A percentile compares a stretch with the other conserved stretches of the same genome.
phyloP scores from a whole-genome alignment of 2,113 vertebrate genomes.

The Morone saxatilis region DNA sequence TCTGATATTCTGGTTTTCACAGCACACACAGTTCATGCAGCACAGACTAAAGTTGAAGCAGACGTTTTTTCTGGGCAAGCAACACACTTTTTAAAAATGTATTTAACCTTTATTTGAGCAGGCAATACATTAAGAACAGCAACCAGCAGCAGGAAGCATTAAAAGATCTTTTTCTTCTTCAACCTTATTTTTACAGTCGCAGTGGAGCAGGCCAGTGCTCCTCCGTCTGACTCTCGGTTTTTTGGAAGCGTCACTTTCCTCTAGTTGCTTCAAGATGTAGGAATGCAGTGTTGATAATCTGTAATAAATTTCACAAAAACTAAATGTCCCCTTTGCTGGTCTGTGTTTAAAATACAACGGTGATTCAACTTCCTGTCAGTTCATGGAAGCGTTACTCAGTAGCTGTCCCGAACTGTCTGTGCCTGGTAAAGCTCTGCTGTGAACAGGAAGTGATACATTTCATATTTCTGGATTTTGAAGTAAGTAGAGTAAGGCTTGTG shows the following conservation, averaged over 20 bases:
- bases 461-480: neutral
- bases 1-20: neutral
- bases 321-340: neutral
- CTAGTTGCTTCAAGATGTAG: neutral
- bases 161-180: neutral
- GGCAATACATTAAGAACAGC: no score
- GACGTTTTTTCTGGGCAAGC: neutral
- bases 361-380: conserved; percentile 23
- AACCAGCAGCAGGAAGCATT: neutral
- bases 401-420: conserved; percentile 5
- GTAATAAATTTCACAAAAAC: neutral
- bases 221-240: neutral
- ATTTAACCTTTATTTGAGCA: no score
- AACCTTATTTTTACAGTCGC: neutral
- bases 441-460: conserved; percentile 18
- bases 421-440: neutral
- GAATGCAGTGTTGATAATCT: neutral
- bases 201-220: neutral
- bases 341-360: conserved; percentile 28
- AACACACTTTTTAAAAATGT: neutral
- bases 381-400: conserved; percentile 24
- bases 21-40: neutral
- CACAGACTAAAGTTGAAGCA: no score
- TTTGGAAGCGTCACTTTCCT: neutral
- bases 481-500: neutral